Base-by-base conservation (phyloP, 2,797 vertebrate genomes). In the Semotilus atromaculatus region DNA sequence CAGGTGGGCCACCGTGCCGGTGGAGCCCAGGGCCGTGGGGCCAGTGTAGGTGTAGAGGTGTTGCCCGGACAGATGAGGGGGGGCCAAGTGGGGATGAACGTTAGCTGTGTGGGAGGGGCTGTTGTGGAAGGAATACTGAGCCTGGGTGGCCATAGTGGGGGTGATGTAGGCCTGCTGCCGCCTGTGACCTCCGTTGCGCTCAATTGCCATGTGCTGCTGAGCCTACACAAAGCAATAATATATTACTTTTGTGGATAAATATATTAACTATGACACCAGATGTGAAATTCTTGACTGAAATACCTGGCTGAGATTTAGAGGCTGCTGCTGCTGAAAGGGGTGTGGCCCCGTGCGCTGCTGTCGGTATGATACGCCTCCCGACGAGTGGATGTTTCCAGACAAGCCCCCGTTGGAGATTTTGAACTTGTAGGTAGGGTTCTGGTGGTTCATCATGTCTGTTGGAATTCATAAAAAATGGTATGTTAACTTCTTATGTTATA, bases 261-360 rank as follows among this genome's bases (percentile, higher is more conserved):
- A 51, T n/a, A 79, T 11, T 21, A 74, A 53, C 48, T 40, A 38
- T 43, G 16, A 75, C 53, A 66, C 51, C 29, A 82, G 64, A 36
- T 53, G 11, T 80, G 55, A 77, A 43, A 26, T 18, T 13, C 19
- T 21, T 5, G 13, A 62, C 7, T 34, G 14, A 19, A 55, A 80
- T 92, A 99, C 98, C 98, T 99, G 98, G 95, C 98, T 99, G 93
- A 99, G 98, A 95, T 99, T 99, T 89, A 99, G 97, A 86, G 98
- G 98, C 94, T 99, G 98, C 92, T 98, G 97, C 94, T 98, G 97
- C 94, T 99, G 98, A 94, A 99, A 95, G 84, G 90, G 96, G 93
- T 97, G 97, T 88, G 96, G 96, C 87, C 96, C 97, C 78, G 97
- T 95, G 91, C 97, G 96, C 92, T 97, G 97, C 91, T 98, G 98